Evolutionary conservation across 2,113 vertebrate species (phyloP).

Genomic region (Bubo scandiacus): DNA sequence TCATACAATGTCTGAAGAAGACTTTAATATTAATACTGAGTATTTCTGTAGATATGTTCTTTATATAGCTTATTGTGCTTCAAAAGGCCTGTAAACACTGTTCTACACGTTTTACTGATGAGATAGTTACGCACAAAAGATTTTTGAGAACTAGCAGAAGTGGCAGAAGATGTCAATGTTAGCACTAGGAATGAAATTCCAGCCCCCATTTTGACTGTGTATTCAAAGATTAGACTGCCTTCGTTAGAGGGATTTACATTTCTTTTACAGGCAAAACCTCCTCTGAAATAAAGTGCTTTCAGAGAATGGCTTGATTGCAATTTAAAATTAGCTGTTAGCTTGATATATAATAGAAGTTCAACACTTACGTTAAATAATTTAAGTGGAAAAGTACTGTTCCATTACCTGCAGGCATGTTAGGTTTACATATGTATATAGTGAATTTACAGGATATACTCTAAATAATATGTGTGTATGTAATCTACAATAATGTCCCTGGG

Average conservation of each 20-base stretch:
- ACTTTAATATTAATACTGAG: background rate
- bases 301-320: slow-evolving; percentile 61
- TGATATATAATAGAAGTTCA: slow-evolving; percentile 64
- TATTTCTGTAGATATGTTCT: background rate
- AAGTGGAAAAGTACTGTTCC: slow-evolving; percentile 60
- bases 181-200: slow-evolving; percentile 38
- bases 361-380: slow-evolving; percentile 62
- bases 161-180: slow-evolving; percentile 32
- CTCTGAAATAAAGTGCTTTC: slow-evolving; percentile 54
- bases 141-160: slow-evolving; percentile 21
- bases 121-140: background rate
- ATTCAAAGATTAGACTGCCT: slow-evolving; percentile 46
- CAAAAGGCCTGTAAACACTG: background rate
- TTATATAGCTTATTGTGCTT: background rate
- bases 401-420: slow-evolving; percentile 56
- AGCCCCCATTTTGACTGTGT: slow-evolving; percentile 21
- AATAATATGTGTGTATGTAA: slow-evolving; percentile 45
- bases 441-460: slow-evolving; percentile 31
- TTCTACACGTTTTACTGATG: background rate
- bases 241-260: slow-evolving; percentile 54
- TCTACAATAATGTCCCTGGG: slow-evolving; percentile 18
- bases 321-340: slow-evolving; percentile 65
- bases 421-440: slow-evolving; percentile 61
- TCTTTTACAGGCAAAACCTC: slow-evolving; percentile 43
- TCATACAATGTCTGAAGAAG: background rate